Conservation (phyloP, 2,113 vertebrate genomes). For the Lonchura striata region DNA sequence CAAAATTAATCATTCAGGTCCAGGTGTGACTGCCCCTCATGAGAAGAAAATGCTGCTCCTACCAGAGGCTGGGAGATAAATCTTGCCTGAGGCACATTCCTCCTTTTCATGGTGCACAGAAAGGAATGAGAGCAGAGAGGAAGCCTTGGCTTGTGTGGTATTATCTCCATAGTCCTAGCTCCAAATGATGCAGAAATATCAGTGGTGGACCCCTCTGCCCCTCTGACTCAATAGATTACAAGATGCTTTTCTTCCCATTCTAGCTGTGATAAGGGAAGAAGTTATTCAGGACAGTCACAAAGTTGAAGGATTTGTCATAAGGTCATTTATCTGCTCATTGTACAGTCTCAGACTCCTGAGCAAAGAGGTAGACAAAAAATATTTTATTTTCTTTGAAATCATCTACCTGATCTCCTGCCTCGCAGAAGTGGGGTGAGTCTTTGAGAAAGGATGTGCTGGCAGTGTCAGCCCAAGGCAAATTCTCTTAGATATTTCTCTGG, state of each 20-base stretch:
- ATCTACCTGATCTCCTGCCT: background rate
- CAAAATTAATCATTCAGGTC: background rate
- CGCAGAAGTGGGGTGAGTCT: background rate
- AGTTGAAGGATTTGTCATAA: background rate
- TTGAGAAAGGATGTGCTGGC: background rate
- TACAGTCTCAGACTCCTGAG: background rate
- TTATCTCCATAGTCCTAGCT: background rate
- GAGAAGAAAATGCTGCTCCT: background rate
- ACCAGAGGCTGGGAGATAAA: background rate
- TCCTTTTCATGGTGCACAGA: background rate
- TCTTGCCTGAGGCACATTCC: background rate
- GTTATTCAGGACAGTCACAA: background rate
- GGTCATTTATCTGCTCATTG: background rate
- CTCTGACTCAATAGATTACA: background rate
- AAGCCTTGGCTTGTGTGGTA: background rate
- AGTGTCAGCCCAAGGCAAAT: background rate
- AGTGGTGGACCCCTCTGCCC: background rate
- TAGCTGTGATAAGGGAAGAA: background rate
- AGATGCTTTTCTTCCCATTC: background rate
- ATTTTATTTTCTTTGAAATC: background rate
- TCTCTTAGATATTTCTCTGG: background rate
- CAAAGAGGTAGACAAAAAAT: background rate
- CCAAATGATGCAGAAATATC: background rate
- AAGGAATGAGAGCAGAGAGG: background rate
- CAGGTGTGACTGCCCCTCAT: background rate